phyloP scores from a whole-genome alignment of 1,140 invertebrate genomes.

The Procambarus virginalis region DNA sequence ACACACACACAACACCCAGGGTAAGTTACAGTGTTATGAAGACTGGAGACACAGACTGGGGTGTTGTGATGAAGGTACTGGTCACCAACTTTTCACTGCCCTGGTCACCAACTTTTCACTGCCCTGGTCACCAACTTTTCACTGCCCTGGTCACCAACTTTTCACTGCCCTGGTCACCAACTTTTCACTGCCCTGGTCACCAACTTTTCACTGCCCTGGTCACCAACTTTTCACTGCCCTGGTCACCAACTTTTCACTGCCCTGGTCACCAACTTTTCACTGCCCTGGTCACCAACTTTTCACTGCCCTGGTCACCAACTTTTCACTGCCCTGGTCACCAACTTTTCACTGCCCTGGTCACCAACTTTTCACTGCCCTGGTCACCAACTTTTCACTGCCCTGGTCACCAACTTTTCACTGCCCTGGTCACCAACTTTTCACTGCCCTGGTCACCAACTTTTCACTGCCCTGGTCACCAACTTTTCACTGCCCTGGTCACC shows the following conservation, averaged over 20 bases:
- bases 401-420: not conserved
- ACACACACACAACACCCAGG: too few species aligned
- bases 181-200: not conserved
- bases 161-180: not conserved
- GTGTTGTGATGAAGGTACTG: too few species aligned
- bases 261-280: not conserved
- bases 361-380: not conserved
- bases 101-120: not conserved
- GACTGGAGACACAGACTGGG: too few species aligned
- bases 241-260: not conserved
- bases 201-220: not conserved
- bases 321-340: not conserved
- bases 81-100: too few species aligned
- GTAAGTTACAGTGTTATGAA: too few species aligned
- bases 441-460: not conserved
- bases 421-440: not conserved
- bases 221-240: not conserved
- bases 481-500: not conserved
- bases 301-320: not conserved
- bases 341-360: not conserved
- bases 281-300: not conserved
- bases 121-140: not conserved
- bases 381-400: not conserved
- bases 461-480: not conserved
- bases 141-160: not conserved